A percentile compares a stretch with the other conserved stretches of the same genome.
Evolutionary conservation across 2,888 invertebrate genomes (phyloP).

Genomic region (Lobophora halterata): DNA sequence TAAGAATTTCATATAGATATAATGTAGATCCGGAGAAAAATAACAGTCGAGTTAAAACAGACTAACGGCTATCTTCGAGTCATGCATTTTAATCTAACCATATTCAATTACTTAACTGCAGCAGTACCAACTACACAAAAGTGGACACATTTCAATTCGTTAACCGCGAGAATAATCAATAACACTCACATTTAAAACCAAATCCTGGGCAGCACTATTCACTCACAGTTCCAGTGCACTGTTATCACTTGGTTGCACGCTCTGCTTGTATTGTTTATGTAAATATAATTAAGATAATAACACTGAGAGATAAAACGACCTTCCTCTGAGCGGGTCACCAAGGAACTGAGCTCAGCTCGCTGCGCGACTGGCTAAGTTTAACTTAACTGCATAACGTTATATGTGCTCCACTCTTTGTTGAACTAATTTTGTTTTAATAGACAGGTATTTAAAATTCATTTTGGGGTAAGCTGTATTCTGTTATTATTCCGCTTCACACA

Average conservation of each 20-base stretch:
- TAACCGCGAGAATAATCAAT: slow-evolving; percentile 38
- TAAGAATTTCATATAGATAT: no score
- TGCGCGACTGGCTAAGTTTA: slow-evolving; percentile 49
- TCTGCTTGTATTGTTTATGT: slow-evolving; percentile 20
- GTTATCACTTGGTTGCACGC: slow-evolving; percentile 42
- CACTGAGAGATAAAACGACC: slow-evolving; percentile 33
- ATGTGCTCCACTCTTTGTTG: slow-evolving; percentile 21
- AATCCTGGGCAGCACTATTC: slow-evolving; percentile 40
- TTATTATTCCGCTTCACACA: slow-evolving; percentile 49
- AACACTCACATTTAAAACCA: slow-evolving; percentile 36
- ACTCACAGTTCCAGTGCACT: slow-evolving; percentile 41
- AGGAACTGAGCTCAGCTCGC: slow-evolving; percentile 57
- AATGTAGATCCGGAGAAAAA: not conserved
- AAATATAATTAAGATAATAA: slow-evolving; percentile 12
- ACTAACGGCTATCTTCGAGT: slow-evolving; percentile 65
- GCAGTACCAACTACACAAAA: slow-evolving; percentile 7
- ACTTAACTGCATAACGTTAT: slow-evolving; percentile 37
- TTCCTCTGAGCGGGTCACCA: slow-evolving; percentile 36
- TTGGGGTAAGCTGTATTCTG: slow-evolving; percentile 21
- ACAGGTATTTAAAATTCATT: slow-evolving; percentile 10
- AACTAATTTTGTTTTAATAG: slow-evolving; percentile 25
- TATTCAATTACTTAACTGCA: slow-evolving; percentile 39
- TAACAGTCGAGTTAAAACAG: slow-evolving; percentile 47
- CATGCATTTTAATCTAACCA: slow-evolving; percentile 51
- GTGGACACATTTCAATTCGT: slow-evolving; percentile 11